phyloP scores from a whole-genome alignment of 2,888 invertebrate species.

The Meloe dianella region DNA sequence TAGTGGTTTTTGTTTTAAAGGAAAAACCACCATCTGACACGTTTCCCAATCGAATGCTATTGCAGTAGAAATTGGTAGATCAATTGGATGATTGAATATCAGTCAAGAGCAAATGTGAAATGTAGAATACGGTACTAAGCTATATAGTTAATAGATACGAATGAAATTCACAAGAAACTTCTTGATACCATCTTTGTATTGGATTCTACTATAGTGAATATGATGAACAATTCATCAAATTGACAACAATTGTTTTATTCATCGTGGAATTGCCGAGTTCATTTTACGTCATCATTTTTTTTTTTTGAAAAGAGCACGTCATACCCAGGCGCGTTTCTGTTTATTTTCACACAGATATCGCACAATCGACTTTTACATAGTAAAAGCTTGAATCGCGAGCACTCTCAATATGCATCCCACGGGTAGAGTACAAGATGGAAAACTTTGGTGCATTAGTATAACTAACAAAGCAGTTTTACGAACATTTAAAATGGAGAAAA shows the following conservation, averaged over 20 bases:
- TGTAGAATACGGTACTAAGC: background rate
- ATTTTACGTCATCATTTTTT: background rate
- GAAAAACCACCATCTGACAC: conserved; percentile 1
- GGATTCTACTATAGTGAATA: background rate
- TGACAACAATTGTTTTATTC: background rate
- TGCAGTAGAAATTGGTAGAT: background rate
- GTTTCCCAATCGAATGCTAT: background rate
- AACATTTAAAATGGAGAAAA: background rate
- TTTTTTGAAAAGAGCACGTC: background rate
- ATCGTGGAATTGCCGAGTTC: background rate
- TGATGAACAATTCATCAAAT: background rate
- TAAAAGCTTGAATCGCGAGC: conserved; percentile 7
- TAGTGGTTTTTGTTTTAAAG: background rate
- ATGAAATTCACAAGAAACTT: background rate
- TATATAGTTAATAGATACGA: background rate
- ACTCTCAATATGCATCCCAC: background rate
- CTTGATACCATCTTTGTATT: background rate
- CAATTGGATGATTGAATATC: conserved; percentile 14
- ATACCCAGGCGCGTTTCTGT: background rate
- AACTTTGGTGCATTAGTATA: conserved; percentile 14
- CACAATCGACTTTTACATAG: background rate
- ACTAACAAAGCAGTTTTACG: background rate
- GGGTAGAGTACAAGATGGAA: background rate
- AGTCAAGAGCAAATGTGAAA: conserved; percentile 5
- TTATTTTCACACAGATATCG: background rate